Conservation (phyloP, 2,113 vertebrate genomes). For the Ophthalmolycus amberensis region DNA sequence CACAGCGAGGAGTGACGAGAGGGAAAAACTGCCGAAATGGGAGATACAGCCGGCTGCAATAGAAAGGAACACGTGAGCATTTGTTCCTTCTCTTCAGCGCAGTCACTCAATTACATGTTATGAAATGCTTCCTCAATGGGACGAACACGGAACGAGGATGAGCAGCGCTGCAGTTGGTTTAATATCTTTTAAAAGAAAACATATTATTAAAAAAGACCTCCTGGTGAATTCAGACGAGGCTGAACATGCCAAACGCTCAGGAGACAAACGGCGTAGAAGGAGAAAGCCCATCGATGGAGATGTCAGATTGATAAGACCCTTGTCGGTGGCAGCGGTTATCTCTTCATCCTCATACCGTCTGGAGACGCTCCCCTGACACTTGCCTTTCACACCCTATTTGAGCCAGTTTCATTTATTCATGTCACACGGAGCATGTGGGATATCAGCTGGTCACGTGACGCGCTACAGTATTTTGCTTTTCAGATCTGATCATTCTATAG, state of each 20-base stretch:
- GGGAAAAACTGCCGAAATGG: neutral
- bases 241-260: neutral
- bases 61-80: neutral
- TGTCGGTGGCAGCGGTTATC: neutral
- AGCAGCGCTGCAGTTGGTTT: neutral
- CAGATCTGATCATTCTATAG: neutral
- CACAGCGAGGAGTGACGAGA: neutral
- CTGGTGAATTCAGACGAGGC: neutral
- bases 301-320: conserved; percentile 26
- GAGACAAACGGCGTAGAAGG: neutral
- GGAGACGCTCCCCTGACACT: conserved; percentile 1
- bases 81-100: neutral
- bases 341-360: conserved; percentile 11
- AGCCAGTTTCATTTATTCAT: conserved; percentile 29
- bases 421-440: neutral
- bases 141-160: neutral
- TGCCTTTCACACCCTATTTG: conserved; percentile 1
- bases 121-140: conserved; percentile 14
- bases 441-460: neutral
- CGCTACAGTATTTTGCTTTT: neutral
- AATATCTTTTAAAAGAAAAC: conserved; percentile 4
- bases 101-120: conserved; percentile 3
- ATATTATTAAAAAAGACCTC: neutral
- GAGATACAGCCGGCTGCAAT: neutral
- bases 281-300: conserved; percentile 1